Conservation (phyloP, 2,888 invertebrate genomes). For the Leucophenga maculata region DNA sequence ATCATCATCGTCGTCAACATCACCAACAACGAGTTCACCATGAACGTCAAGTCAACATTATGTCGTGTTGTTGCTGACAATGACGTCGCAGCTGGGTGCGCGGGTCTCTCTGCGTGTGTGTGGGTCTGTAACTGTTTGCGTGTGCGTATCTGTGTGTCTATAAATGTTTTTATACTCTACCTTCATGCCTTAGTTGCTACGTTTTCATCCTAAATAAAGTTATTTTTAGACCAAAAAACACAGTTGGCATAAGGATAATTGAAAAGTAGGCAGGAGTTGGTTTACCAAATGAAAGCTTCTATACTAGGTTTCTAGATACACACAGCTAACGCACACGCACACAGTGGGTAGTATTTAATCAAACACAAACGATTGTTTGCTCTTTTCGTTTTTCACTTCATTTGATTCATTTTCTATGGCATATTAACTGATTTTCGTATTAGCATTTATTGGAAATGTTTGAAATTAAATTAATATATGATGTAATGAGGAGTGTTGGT, state of each 20-base stretch:
- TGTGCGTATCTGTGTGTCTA: neutral
- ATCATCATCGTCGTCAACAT: neutral
- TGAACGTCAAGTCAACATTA: neutral
- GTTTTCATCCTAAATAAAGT: slow-evolving; percentile 2
- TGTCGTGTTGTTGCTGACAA: neutral
- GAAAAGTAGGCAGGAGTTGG: slow-evolving; percentile 47
- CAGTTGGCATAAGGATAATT: slow-evolving; percentile 54
- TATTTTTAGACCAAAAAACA: slow-evolving; percentile 17
- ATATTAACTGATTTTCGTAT: too few species aligned
- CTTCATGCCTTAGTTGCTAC: neutral
- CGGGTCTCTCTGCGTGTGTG: neutral
- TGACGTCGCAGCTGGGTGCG: slow-evolving; percentile 5
- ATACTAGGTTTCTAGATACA: too few species aligned
- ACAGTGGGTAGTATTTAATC: neutral
- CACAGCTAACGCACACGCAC: neutral
- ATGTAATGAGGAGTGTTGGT: neutral
- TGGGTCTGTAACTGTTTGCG: neutral
- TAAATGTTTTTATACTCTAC: neutral
- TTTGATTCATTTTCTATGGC: neutral
- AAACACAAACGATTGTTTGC: too few species aligned
- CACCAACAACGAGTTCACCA: neutral
- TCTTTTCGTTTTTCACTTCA: too few species aligned
- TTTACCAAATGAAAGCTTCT: neutral
- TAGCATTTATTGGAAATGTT: neutral
- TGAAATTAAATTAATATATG: neutral